Evolutionary conservation across 2,113 vertebrate species (phyloP).

Genomic region (Emydocephalus ijimae): DNA sequence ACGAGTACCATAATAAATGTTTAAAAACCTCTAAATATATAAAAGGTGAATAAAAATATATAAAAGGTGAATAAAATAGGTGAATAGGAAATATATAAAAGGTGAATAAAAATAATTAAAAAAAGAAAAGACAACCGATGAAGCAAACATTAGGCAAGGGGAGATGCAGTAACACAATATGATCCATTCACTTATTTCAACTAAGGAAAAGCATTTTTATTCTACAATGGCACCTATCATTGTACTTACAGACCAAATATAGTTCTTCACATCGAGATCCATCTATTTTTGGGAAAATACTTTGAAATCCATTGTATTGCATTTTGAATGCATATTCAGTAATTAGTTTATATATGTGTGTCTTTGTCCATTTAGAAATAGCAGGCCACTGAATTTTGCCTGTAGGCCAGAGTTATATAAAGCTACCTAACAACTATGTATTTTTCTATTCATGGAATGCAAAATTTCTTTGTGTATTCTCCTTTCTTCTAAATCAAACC

Average conservation of each 20-base stretch:
- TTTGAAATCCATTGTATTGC: background rate
- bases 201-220: background rate
- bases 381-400: background rate
- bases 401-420: background rate
- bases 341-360: background rate
- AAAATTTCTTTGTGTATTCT: background rate
- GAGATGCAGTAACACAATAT: background rate
- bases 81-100: background rate
- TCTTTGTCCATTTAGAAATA: background rate
- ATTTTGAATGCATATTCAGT: background rate
- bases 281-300: no score
- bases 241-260: background rate
- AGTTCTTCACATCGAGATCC: background rate
- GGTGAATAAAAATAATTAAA: background rate
- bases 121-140: background rate
- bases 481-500: background rate
- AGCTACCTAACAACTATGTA: background rate
- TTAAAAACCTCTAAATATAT: background rate
- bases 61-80: no score
- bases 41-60: background rate
- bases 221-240: background rate
- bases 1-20: background rate
- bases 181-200: background rate
- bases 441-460: background rate
- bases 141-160: background rate